Evolutionary conservation across 1,140 invertebrate genomes (phyloP).

Genomic region (Globodera ellingtonae): DNA sequence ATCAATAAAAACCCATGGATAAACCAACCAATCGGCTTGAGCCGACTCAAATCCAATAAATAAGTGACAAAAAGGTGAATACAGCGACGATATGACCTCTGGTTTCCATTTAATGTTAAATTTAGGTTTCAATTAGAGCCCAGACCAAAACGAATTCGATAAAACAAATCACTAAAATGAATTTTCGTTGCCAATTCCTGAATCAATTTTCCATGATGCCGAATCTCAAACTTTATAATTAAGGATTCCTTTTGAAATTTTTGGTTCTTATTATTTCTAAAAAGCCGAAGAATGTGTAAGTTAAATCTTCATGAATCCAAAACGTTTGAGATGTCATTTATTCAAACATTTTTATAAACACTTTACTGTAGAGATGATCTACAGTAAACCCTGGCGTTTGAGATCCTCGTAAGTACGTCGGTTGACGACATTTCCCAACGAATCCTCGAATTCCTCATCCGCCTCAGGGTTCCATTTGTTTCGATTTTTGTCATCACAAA

Average conservation of each 20-base stretch:
- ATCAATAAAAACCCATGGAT: background rate
- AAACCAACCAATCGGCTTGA: background rate
- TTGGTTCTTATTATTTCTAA: too few relatives aligned
- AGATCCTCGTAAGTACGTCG: slow-evolving; percentile 97
- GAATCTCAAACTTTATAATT: too few relatives aligned
- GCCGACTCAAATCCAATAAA: background rate
- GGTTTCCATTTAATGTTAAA: too few relatives aligned
- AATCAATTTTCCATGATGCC: too few relatives aligned
- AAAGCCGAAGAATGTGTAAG: too few relatives aligned
- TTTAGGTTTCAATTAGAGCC: too few relatives aligned
- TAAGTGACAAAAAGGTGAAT: background rate
- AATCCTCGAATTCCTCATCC: slow-evolving; percentile 97
- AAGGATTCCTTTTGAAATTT: too few relatives aligned
- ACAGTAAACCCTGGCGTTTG: slow-evolving; percentile 93
- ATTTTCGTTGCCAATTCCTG: too few relatives aligned
- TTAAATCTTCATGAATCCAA: too few relatives aligned
- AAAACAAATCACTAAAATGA: too few relatives aligned
- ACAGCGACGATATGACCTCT: too few relatives aligned
- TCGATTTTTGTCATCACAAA: slow-evolving; percentile 88
- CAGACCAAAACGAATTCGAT: too few relatives aligned
- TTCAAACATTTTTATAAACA: background rate
- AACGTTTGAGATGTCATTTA: background rate
- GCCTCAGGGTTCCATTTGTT: slow-evolving; percentile 92
- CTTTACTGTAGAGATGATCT: slow-evolving; percentile 4
- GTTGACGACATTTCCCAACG: slow-evolving; percentile 95